Evolutionary conservation across 2,113 vertebrate species (phyloP).

Genomic region (Scortum barcoo): DNA sequence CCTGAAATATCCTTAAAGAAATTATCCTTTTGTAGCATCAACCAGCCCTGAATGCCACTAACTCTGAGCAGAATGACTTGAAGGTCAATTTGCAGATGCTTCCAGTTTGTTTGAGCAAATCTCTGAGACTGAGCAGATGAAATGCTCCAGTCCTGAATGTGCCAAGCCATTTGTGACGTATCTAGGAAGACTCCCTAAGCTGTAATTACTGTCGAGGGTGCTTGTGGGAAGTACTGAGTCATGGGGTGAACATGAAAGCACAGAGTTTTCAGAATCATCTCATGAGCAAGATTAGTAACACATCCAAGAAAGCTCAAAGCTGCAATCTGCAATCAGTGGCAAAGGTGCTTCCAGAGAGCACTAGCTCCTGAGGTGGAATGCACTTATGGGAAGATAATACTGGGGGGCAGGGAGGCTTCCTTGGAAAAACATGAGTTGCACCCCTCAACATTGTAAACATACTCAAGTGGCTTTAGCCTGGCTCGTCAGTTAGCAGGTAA

Average conservation of each 20-base stretch:
- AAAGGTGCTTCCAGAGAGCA: not conserved
- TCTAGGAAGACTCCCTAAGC: constrained; percentile 11
- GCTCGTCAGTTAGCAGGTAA: too few species aligned
- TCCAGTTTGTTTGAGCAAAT: not conserved
- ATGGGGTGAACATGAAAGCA: constrained; percentile 34
- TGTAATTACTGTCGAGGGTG: constrained; percentile 17
- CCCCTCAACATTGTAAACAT: too few species aligned
- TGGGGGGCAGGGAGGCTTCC: too few species aligned
- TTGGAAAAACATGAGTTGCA: too few species aligned
- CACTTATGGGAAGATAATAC: not conserved
- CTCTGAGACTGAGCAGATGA: not conserved
- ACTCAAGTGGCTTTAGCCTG: too few species aligned
- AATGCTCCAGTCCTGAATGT: not conserved
- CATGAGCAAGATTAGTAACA: constrained; percentile 28
- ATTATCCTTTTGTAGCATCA: not conserved
- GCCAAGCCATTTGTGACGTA: not conserved
- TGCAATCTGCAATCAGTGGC: not conserved
- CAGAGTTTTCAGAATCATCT: constrained; percentile 23
- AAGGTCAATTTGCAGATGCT: not conserved
- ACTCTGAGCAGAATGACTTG: not conserved
- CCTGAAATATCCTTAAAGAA: not conserved
- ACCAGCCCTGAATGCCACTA: not conserved
- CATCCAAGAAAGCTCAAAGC: constrained; percentile 2
- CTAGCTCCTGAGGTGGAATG: not conserved
- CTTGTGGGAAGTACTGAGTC: constrained; percentile 29